Percentiles rank a stretch among this genome's conserved stretches.
phyloP scores from a whole-genome alignment of 1,140 invertebrate genomes.

The Ips nitidus region DNA sequence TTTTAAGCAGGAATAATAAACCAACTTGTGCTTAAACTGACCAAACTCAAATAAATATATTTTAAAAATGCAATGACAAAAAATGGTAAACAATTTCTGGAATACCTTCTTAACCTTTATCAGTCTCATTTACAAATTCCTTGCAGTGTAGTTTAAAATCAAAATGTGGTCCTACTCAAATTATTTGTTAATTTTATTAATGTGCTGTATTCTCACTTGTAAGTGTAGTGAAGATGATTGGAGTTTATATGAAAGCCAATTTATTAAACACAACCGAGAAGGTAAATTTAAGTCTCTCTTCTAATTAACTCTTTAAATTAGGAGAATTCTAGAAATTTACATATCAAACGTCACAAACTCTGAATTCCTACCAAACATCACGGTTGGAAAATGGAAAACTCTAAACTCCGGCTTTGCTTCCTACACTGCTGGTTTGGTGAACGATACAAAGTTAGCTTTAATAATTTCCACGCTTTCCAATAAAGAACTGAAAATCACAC shows the following conservation, averaged over 20 bases:
- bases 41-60: no score
- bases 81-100: no score
- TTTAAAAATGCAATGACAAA: no score
- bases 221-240: slow-evolving; percentile 26
- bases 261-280: slow-evolving; percentile 36
- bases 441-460: slow-evolving; percentile 20
- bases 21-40: no score
- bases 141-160: no score
- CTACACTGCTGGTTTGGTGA: slow-evolving; percentile 34
- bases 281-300: slow-evolving; percentile 20
- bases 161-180: no score
- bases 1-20: no score
- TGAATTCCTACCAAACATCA: slow-evolving; percentile 23
- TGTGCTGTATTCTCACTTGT: no score
- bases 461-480: slow-evolving; percentile 14
- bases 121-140: no score
- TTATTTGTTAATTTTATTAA: no score
- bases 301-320: background rate
- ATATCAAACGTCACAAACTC: slow-evolving; percentile 34
- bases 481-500: no score
- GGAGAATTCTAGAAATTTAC: slow-evolving; percentile 34
- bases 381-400: slow-evolving; percentile 36
- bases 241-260: slow-evolving; percentile 31
- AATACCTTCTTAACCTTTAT: no score
- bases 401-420: slow-evolving; percentile 28